Evolutionary conservation across 2,113 vertebrate genomes (phyloP), one percentile per base, ranked within the genome.

Genomic region (Gorsachius goisagi): DNA sequence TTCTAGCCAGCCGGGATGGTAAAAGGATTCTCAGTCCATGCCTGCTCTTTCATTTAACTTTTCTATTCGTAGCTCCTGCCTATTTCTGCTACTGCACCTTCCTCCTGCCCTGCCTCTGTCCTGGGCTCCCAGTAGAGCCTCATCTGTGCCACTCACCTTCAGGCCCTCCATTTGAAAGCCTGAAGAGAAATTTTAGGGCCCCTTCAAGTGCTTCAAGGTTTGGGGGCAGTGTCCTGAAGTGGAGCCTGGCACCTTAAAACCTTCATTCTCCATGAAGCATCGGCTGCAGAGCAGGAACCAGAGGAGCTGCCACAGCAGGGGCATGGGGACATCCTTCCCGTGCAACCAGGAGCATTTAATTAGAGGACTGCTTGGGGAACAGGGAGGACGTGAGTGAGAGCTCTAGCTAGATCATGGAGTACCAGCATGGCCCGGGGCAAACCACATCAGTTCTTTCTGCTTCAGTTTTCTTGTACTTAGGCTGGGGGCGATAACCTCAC

Each of bases 361-460:
- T 66, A 83, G 71, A 85, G 44, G 58, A 35, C 47, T 88, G n/a
- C 55, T 27, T 15, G 9, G 49, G 60, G 59, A 88, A 52, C 49
- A 20, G 47, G 15, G 33, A 90, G 56, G 37, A 86, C 0, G 0
- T 6, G 41, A 90, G 76, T 15, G 81, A 93, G 44, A 83, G 90
- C 50, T 88, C 52, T 49, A 75, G 64, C 30, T 49, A 71, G 32
- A 63, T 24, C 63, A 85, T 7, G 0, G n/a, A 90, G 60, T 37
- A 71, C 58, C 67, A 82, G 16, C 32, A 12, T 9, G 32, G 77
- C 92, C 77, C 0, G 0, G n/a, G 58, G 92, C 94, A 87, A 92
- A 60, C 64, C 73, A 87, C 79, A 68, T 92, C 39, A 50, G 66
- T 85, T 92, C 80, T 87, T 95, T 96, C 92, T 92, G 95, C 90